phyloP scores from a whole-genome alignment of 2,113 vertebrate species.

The Sebastes fasciatus region DNA sequence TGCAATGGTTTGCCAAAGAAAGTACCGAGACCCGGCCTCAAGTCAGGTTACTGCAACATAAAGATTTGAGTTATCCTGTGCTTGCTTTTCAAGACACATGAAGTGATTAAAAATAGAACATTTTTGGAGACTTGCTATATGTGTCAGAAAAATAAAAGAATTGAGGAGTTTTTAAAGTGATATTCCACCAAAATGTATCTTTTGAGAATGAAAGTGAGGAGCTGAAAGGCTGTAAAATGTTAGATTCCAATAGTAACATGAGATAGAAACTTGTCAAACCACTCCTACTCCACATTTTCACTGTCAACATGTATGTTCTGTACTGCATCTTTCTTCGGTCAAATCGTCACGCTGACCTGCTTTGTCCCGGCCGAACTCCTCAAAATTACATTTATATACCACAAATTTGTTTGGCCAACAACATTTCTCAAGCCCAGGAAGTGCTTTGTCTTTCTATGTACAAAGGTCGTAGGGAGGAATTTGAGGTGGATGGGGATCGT shows the following conservation, averaged over 20 bases:
- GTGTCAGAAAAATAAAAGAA: slow-evolving; percentile 25
- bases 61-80: slow-evolving; percentile 58
- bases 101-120: slow-evolving; percentile 51
- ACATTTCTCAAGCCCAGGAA: not conserved
- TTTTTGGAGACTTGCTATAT: slow-evolving; percentile 35
- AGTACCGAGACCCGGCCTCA: slow-evolving; percentile 56
- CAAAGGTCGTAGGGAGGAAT: not conserved
- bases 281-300: slow-evolving; percentile 14
- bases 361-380: not conserved
- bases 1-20: slow-evolving; percentile 72
- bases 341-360: not conserved
- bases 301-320: slow-evolving; percentile 8
- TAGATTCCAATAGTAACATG: slow-evolving; percentile 25
- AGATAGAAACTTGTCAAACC: slow-evolving; percentile 35
- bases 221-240: not conserved
- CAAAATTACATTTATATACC: not conserved
- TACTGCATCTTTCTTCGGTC: not conserved
- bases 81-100: slow-evolving; percentile 51
- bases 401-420: not conserved
- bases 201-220: slow-evolving; percentile 18
- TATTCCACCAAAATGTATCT: slow-evolving; percentile 8
- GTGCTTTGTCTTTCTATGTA: not conserved
- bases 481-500: not conserved
- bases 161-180: slow-evolving; percentile 15
- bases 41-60: slow-evolving; percentile 65